A percentile compares a stretch with the other conserved stretches of the same genome.
Conservation (phyloP, 1,140 invertebrate species). For the Drosophila pruinosa region DNA sequence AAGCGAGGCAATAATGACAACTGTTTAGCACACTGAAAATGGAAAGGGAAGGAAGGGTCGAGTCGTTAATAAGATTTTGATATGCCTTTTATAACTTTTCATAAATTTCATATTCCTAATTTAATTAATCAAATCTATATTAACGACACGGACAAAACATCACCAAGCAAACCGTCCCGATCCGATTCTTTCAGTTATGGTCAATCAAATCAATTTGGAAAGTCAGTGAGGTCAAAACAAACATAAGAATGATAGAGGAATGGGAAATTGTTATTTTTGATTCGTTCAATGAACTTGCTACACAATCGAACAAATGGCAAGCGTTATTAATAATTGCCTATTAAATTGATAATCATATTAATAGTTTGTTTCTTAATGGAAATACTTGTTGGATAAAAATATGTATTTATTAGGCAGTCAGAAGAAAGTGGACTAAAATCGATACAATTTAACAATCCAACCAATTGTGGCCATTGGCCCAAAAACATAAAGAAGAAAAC, state of each 20-base stretch:
- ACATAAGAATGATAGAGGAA: constrained; percentile 11
- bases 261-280: background rate
- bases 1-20: constrained; percentile 36
- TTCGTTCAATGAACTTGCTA: constrained; percentile 67
- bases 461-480: constrained; percentile 56
- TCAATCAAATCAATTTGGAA: constrained; percentile 27
- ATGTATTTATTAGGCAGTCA: constrained; percentile 9
- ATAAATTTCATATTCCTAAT: constrained; percentile 60
- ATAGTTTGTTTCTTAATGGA: constrained; percentile 13
- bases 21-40: constrained; percentile 47
- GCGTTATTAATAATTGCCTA: constrained; percentile 42
- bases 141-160: constrained; percentile 56
- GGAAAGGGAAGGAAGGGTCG: background rate
- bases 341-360: constrained; percentile 45
- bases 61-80: constrained; percentile 24
- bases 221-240: constrained; percentile 27
- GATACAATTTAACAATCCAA: background rate
- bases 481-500: constrained; percentile 42
- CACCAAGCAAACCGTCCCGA: constrained; percentile 26
- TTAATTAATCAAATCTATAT: constrained; percentile 77
- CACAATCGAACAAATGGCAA: constrained; percentile 12
- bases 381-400: constrained; percentile 9
- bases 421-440: constrained; percentile 2
- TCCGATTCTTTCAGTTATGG: constrained; percentile 3
- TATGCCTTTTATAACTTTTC: constrained; percentile 44